Percentiles rank a stretch among this genome's conserved stretches.
phyloP scores from a whole-genome alignment of 2,113 vertebrate genomes.

The Fukomys damarensis region DNA sequence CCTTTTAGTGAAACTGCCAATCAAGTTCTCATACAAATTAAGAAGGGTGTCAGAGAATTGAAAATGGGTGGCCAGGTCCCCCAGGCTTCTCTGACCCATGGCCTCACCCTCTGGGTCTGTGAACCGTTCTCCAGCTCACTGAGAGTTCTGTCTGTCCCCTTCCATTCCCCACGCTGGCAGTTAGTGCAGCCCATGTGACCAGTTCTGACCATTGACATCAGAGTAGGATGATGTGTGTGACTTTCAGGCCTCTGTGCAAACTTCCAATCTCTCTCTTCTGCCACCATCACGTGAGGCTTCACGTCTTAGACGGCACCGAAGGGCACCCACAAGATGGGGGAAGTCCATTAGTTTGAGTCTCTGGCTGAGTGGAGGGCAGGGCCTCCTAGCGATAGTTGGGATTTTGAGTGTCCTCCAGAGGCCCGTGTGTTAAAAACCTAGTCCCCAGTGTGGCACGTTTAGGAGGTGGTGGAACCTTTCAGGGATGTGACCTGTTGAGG shows the following conservation, averaged over 20 bases:
- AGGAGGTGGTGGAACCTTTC: neutral
- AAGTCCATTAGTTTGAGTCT: neutral
- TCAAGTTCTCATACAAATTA: neutral
- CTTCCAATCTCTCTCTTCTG: neutral
- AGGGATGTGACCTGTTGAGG: neutral
- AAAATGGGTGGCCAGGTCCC: rapidly evolving
- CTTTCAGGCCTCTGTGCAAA: neutral
- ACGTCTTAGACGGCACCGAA: neutral
- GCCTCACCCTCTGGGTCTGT: neutral
- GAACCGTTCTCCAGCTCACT: neutral
- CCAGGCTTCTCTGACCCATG: neutral
- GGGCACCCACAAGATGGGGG: neutral
- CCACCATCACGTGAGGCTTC: neutral
- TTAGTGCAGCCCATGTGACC: neutral
- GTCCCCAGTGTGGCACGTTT: neutral
- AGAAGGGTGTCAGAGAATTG: neutral
- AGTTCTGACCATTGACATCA: neutral
- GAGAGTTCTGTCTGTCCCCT: neutral
- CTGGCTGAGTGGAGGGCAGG: neutral
- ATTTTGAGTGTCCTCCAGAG: neutral
- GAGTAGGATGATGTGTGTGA: neutral
- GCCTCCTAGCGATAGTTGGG: neutral
- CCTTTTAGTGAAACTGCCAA: neutral
- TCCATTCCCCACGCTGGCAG: neutral
- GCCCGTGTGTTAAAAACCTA: neutral